Evolutionary conservation across 2,888 invertebrate species (phyloP), one percentile per base, ranked within the genome.

Genomic region (Clitarchus hookeri): DNA sequence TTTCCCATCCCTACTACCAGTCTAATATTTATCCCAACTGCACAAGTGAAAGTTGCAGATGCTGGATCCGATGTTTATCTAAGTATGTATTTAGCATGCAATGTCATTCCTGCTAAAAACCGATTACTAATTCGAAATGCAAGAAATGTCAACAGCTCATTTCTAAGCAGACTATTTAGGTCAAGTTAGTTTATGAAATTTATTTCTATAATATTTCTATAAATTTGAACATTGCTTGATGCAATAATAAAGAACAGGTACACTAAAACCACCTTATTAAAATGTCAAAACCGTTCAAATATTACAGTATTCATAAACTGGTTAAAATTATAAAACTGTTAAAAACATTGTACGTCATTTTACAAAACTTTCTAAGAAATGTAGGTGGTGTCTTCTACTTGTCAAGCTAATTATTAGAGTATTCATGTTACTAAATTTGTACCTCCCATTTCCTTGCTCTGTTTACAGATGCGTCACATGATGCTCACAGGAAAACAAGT

Each of bases 371-470:
- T 65, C 19, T n/a, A 6, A 65, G 53, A 53, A 65, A n/a, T 65
- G 65, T 65, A 65, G 23, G n/a, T n/a, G 8, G 65, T 65, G 65
- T 2, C 16, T 65, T 65, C 19, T n/a, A 65, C 16, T 16, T 65
- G 8, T n/a, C 8, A 65, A 23, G n/a, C 8, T 65, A 23, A 65
- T 65, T 65, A n/a, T 65, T 65, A 19, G 0, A 65, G 65, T 65
- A 65, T 9, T n/a, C 16, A 65, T 65, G 3, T 23, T 65, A 65
- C 3, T 19, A 65, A 65, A 65, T 65, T 65, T 65, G 65, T 65
- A n/a, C 65, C 65, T 65, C 65, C 65, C 65, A 65, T 65, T 65
- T 65, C 65, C 65, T 65, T 65, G 65, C 65, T 65, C 65, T 65
- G 65, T 65, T 65, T 65, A 65, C 65, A 65, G 65, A 65, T 11